Evolutionary conservation across 1,140 invertebrate genomes (phyloP).

Genomic region (Ostrea edulis): DNA sequence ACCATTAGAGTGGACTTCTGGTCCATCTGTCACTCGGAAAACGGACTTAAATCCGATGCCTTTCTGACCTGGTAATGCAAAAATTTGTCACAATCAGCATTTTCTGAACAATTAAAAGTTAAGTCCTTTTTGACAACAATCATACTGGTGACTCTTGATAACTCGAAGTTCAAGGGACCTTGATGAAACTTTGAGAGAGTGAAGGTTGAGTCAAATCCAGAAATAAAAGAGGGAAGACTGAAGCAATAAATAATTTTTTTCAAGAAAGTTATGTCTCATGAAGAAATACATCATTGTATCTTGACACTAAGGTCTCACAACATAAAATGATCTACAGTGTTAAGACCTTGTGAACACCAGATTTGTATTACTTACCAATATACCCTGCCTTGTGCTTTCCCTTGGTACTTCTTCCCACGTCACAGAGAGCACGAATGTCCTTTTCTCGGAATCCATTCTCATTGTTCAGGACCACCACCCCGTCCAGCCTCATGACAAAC

Average conservation of each 20-base stretch:
- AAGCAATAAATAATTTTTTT: too few species aligned
- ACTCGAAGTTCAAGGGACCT: too few species aligned
- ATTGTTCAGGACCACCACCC: conserved; percentile 77
- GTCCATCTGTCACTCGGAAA: conserved; percentile 76
- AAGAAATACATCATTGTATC: too few species aligned
- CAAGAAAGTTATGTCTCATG: too few species aligned
- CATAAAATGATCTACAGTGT: not conserved
- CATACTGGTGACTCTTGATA: too few species aligned
- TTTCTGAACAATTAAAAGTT: too few species aligned
- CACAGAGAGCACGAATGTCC: conserved; percentile 78
- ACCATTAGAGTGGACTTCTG: conserved; percentile 79
- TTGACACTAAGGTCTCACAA: too few species aligned
- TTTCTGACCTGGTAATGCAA: conserved; percentile 74
- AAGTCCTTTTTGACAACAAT: too few species aligned
- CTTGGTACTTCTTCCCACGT: conserved; percentile 79
- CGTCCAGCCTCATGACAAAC: conserved; percentile 72
- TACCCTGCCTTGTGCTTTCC: conserved; percentile 78
- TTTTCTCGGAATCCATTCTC: conserved; percentile 77
- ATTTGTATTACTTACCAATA: conserved; percentile 71
- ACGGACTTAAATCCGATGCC: conserved; percentile 81
- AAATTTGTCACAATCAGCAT: not conserved
- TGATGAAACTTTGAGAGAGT: too few species aligned
- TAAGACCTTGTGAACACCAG: too few species aligned
- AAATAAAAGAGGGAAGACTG: too few species aligned
- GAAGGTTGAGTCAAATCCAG: too few species aligned